Conservation (phyloP, 2,888 invertebrate species). For the Blastobasis adustella region DNA sequence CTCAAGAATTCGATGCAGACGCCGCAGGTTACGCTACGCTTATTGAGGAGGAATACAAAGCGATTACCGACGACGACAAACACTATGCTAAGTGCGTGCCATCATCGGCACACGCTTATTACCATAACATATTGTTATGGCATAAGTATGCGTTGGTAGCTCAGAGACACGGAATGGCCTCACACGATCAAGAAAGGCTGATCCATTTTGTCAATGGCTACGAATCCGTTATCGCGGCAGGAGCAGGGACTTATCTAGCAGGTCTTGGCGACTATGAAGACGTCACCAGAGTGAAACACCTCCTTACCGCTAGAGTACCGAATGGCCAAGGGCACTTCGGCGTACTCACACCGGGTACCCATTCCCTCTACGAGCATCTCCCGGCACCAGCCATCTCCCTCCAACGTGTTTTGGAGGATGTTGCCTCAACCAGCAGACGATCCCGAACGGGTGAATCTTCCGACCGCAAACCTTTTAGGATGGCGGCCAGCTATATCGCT, state of each 20-base stretch:
- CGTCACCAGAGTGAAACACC: slow-evolving; percentile 11
- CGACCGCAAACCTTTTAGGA: background rate
- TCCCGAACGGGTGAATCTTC: background rate
- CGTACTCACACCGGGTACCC: slow-evolving; percentile 7
- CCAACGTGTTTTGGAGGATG: slow-evolving; percentile 9
- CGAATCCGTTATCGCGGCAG: slow-evolving; percentile 6
- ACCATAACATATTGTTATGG: background rate
- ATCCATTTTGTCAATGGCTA: slow-evolving; percentile 7
- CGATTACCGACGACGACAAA: slow-evolving; percentile 13
- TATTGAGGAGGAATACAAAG: slow-evolving; percentile 13
- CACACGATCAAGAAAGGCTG: background rate
- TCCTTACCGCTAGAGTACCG: slow-evolving; percentile 3
- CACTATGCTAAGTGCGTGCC: slow-evolving; percentile 10
- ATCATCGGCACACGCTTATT: slow-evolving; percentile 11
- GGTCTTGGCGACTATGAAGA: slow-evolving; percentile 13
- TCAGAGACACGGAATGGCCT: background rate
- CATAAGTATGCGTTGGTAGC: background rate
- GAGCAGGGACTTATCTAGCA: slow-evolving; percentile 11
- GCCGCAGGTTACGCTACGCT: slow-evolving; percentile 11
- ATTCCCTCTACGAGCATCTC: slow-evolving; percentile 9
- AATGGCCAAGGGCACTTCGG: slow-evolving; percentile 13
- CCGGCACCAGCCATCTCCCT: slow-evolving; percentile 12
- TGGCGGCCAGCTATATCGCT: background rate
- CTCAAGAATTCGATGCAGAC: slow-evolving; percentile 8
- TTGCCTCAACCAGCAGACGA: slow-evolving; percentile 1